A percentile compares a stretch with the other conserved stretches of the same genome.
phyloP scores from a whole-genome alignment of 2,888 invertebrate genomes.

The Leptogaster cylindrica region DNA sequence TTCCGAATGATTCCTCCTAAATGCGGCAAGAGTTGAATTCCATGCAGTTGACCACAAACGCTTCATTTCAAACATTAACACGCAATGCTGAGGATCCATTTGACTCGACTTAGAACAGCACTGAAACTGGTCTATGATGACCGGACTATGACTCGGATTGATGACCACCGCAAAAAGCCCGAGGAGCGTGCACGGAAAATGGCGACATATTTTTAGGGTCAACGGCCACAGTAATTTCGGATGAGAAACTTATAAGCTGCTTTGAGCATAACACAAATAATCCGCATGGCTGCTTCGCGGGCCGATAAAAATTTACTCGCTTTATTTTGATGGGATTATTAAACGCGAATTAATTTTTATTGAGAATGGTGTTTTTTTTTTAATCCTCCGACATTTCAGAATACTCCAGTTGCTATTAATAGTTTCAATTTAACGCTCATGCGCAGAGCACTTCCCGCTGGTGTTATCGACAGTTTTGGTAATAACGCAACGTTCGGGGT shows the following conservation, averaged over 20 bases:
- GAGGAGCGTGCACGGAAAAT: too few species aligned
- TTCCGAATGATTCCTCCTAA: too few species aligned
- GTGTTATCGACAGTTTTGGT: background rate
- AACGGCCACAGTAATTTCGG: slow-evolving; percentile 34
- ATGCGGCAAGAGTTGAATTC: too few species aligned
- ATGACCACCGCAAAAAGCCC: too few species aligned
- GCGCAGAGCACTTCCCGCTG: background rate
- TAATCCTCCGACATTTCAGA: too few species aligned
- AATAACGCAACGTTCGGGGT: background rate
- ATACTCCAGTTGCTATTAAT: slow-evolving; percentile 1
- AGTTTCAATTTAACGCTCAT: background rate
- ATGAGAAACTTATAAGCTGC: slow-evolving; percentile 36
- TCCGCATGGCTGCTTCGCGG: slow-evolving; percentile 15
- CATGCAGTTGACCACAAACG: too few species aligned
- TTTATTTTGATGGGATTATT: too few species aligned
- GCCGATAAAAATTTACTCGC: slow-evolving; percentile 16
- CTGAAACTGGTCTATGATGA: too few species aligned
- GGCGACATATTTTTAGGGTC: slow-evolving; percentile 7
- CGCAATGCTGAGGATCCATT: too few species aligned
- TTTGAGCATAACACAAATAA: slow-evolving; percentile 5
- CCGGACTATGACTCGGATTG: too few species aligned
- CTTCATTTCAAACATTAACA: too few species aligned
- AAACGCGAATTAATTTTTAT: slow-evolving; percentile 10
- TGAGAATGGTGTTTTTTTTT: background rate
- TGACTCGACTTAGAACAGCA: too few species aligned